phyloP scores from a whole-genome alignment of 1,140 invertebrate species.

The Drosophila obscura region DNA sequence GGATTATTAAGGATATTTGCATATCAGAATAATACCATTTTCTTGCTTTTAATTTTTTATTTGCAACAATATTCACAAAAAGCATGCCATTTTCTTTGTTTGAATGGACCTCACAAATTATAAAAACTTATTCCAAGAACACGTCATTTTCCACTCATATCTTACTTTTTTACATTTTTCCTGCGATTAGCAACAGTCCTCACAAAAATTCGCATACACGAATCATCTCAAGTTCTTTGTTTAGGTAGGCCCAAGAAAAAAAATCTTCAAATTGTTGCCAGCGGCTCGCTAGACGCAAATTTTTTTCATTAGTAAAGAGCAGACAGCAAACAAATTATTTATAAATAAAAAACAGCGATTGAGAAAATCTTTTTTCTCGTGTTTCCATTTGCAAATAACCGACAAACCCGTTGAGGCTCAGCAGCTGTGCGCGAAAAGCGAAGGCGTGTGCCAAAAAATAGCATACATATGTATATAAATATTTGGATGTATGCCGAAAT shows the following conservation, averaged over 20 bases:
- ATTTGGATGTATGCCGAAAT: slow-evolving; percentile 34
- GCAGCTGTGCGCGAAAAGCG: slow-evolving; percentile 36
- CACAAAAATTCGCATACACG: not conserved
- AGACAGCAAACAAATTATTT: slow-evolving; percentile 49
- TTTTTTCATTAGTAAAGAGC: slow-evolving; percentile 11
- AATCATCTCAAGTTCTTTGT: too few species aligned
- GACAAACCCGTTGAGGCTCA: slow-evolving; percentile 40
- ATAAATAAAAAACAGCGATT: slow-evolving; percentile 36
- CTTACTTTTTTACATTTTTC: too few species aligned
- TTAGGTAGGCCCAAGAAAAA: slow-evolving; percentile 5
- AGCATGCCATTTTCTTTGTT: too few species aligned
- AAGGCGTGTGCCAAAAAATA: slow-evolving; percentile 60
- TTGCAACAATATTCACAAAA: too few species aligned
- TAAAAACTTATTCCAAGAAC: too few species aligned
- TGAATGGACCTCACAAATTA: too few species aligned
- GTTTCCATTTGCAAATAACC: slow-evolving; percentile 29
- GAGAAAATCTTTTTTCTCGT: slow-evolving; percentile 18
- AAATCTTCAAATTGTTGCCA: slow-evolving; percentile 1
- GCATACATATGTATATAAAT: slow-evolving; percentile 2
- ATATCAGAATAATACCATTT: too few species aligned
- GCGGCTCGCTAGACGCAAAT: not conserved
- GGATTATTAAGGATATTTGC: too few species aligned
- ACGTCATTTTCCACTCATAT: too few species aligned
- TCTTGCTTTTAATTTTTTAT: too few species aligned
- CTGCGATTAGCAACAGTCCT: too few species aligned